Conservation (phyloP, 1,140 invertebrate species). For the Papilio glaucus region DNA sequence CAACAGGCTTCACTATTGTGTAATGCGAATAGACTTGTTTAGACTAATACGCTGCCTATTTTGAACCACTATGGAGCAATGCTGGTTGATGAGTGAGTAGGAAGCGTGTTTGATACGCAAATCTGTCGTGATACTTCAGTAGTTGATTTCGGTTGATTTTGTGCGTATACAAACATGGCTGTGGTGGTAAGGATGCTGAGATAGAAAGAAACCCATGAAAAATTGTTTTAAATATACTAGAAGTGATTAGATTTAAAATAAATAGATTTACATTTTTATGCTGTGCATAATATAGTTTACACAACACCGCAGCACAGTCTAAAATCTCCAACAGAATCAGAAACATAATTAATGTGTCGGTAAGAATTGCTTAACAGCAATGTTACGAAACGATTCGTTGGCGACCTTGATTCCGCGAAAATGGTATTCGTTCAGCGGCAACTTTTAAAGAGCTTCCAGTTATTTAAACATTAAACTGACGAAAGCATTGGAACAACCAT, state of each 20-base stretch:
- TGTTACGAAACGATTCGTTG: slow-evolving; percentile 14
- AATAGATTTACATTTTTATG: background rate
- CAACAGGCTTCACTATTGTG: background rate
- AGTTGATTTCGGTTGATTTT: too few relatives aligned
- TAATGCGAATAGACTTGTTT: background rate
- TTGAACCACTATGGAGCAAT: too few relatives aligned
- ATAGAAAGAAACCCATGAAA: too few relatives aligned
- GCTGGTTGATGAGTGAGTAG: background rate
- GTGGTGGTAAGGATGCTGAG: too few relatives aligned
- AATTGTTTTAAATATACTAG: background rate
- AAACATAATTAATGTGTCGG: slow-evolving; percentile 26
- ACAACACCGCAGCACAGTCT: slow-evolving; percentile 5
- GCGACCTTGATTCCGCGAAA: slow-evolving; percentile 27
- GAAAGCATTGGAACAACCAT: background rate
- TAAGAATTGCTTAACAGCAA: slow-evolving; percentile 15
- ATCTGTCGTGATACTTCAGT: background rate
- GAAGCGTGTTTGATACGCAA: background rate
- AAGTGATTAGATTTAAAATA: background rate
- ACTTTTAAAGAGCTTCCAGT: slow-evolving; percentile 1
- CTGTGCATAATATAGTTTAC: slow-evolving; percentile 14
- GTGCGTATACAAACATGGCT: too few relatives aligned
- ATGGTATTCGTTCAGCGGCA: slow-evolving; percentile 17
- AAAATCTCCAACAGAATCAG: slow-evolving; percentile 17
- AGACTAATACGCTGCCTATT: background rate
- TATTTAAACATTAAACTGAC: background rate